Evolutionary conservation across 2,888 invertebrate species (phyloP), one percentile per base, ranked within the genome.

Genomic region (Lucinisca nassula): DNA sequence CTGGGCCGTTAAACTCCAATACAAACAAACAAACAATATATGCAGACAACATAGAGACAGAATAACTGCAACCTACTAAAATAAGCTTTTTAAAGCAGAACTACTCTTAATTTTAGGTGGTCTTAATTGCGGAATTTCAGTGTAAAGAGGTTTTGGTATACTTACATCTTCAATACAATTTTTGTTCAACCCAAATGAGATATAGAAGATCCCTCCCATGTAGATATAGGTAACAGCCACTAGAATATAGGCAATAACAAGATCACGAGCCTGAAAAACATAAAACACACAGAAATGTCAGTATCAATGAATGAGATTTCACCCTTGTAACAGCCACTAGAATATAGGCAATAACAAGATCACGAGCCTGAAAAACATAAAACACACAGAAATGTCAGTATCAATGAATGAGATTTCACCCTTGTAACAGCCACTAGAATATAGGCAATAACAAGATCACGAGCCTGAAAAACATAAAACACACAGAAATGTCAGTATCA

Each of bases 141-240:
- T n/a, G n/a, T n/a, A n/a, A n/a, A n/a, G n/a, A n/a, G n/a, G n/a
- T n/a, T n/a, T n/a, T n/a, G n/a, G n/a, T n/a, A n/a, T 77, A 97
- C 98, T 98, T 97, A 99, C 99, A 96, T 99, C 99, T 97, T 98
- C 98, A 88, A 99, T 98, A 95, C 99, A 99, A 0, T 97, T 96
- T 96, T 99, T 98, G n/a, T 97, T 97, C 61, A 98, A 96, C 0
- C 99, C 99, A 95, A 99, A 99, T 78, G 98, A 97, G 32, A 98
- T 96, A 96, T 98, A 99, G 96, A 99, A 98, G 1, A 97, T 96
- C 1, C 97, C 97, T 6, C 98, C 99, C 81, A 99, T 98, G 89
- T 98, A 96, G 0, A 98, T 97, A 95, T 99, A 99, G 0, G 99
- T 99, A 21, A 98, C 91, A 0, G 98, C 98, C 0, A 98, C 98